Conservation (phyloP, 1,140 invertebrate species). For the Holotrichia oblita region DNA sequence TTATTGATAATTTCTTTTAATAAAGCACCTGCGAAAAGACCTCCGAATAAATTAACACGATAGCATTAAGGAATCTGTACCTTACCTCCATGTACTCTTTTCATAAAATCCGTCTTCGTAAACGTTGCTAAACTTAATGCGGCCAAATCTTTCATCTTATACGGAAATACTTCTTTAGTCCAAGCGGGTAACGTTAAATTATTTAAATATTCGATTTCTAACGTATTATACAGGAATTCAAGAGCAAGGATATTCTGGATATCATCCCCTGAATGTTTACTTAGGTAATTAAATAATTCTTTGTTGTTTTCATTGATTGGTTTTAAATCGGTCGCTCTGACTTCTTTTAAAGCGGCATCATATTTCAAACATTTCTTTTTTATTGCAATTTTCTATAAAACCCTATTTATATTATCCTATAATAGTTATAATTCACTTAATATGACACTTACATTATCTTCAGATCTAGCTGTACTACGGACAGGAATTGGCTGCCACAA, state of each 20-base stretch:
- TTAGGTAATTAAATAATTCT: slow-evolving; percentile 72
- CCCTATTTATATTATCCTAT: slow-evolving; percentile 1
- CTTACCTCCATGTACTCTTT: slow-evolving; percentile 75
- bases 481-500: slow-evolving; percentile 88
- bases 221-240: slow-evolving; percentile 77
- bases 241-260: slow-evolving; percentile 73
- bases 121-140: slow-evolving; percentile 75
- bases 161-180: slow-evolving; percentile 75
- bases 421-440: slow-evolving; percentile 24
- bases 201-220: slow-evolving; percentile 75
- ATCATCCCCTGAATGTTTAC: slow-evolving; percentile 71
- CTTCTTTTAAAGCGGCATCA: slow-evolving; percentile 66
- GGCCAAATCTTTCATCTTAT: slow-evolving; percentile 72
- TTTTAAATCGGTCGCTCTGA: slow-evolving; percentile 65
- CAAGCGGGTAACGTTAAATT: slow-evolving; percentile 75
- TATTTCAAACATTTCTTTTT: slow-evolving; percentile 72
- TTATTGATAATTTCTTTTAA: slow-evolving; percentile 61
- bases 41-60: neutral
- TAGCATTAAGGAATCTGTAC: neutral
- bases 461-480: slow-evolving; percentile 60
- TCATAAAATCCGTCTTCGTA: slow-evolving; percentile 75
- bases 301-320: slow-evolving; percentile 66
- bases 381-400: slow-evolving; percentile 67
- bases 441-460: slow-evolving; percentile 51
- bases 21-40: slow-evolving; percentile 61